phyloP scores from a whole-genome alignment of 1,140 invertebrate genomes.

The Littorina saxatilis region DNA sequence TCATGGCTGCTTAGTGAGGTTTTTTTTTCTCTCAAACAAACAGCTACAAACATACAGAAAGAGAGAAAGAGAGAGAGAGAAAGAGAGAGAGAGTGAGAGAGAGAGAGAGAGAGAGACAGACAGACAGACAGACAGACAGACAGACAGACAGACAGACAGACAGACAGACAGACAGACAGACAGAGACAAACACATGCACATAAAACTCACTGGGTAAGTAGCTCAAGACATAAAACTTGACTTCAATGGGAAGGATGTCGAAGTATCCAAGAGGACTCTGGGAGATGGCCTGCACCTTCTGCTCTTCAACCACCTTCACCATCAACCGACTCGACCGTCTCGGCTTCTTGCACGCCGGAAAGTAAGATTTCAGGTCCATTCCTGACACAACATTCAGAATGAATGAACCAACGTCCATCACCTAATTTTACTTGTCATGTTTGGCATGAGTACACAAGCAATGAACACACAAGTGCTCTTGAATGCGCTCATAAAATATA shows the following conservation, averaged over 20 bases:
- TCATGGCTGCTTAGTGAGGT: no score
- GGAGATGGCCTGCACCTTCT: conserved; percentile 53
- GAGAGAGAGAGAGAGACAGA: no score
- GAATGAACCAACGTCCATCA: no score
- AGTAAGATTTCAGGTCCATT: conserved; percentile 66
- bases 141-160: no score
- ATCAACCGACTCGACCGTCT: conserved; percentile 69
- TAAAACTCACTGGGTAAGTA: conserved; percentile 66
- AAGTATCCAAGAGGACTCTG: conserved; percentile 68
- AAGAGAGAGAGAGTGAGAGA: no score
- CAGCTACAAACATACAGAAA: no score
- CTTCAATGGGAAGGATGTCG: conserved; percentile 70
- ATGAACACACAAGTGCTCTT: background rate
- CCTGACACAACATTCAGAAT: background rate
- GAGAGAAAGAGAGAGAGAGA: no score
- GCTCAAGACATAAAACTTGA: conserved; percentile 70
- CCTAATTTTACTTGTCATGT: no score
- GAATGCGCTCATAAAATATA: background rate
- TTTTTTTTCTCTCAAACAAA: no score
- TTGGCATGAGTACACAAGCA: background rate
- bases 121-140: no score
- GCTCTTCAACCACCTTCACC: conserved; percentile 60
- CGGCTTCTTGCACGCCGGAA: conserved; percentile 65
- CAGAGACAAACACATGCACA: no score
- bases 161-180: no score